Evolutionary conservation across 2,888 invertebrate genomes (phyloP).

Genomic region (Drosophila yooni): DNA sequence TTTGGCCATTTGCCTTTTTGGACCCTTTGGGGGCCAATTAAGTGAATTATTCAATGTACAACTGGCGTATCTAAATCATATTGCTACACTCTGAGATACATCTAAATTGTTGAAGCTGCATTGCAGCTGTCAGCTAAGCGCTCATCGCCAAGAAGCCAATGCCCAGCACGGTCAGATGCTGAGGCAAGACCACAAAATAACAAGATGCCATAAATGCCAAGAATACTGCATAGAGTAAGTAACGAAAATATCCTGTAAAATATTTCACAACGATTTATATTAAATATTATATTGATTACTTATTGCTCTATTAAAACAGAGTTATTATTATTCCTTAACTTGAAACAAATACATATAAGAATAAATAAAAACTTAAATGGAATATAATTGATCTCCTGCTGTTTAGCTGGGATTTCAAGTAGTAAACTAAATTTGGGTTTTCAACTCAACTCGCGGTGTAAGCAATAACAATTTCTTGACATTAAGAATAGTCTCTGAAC

Average conservation of each 20-base stretch:
- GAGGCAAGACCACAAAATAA: slow-evolving; percentile 7
- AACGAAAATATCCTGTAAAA: background rate
- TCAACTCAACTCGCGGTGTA: background rate
- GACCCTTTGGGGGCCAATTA: slow-evolving; percentile 62
- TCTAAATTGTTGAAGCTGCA: slow-evolving; percentile 51
- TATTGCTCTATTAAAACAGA: background rate
- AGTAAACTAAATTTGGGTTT: background rate
- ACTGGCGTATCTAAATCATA: slow-evolving; percentile 52
- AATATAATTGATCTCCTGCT: background rate
- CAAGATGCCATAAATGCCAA: background rate
- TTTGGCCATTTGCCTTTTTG: slow-evolving; percentile 26
- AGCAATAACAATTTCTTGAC: background rate
- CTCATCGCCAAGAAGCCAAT: slow-evolving; percentile 8
- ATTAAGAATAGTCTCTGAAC: background rate
- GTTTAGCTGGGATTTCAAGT: background rate
- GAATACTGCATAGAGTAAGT: background rate
- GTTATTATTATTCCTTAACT: background rate
- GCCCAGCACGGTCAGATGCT: slow-evolving; percentile 6
- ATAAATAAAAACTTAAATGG: background rate
- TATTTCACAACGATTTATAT: background rate
- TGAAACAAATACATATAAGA: background rate
- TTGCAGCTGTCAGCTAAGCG: slow-evolving; percentile 45
- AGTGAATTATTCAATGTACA: slow-evolving; percentile 68
- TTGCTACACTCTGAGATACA: slow-evolving; percentile 29
- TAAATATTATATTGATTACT: background rate